Evolutionary conservation across 2,797 vertebrate species (phyloP).

Genomic region (Apogon hyalosoma): DNA sequence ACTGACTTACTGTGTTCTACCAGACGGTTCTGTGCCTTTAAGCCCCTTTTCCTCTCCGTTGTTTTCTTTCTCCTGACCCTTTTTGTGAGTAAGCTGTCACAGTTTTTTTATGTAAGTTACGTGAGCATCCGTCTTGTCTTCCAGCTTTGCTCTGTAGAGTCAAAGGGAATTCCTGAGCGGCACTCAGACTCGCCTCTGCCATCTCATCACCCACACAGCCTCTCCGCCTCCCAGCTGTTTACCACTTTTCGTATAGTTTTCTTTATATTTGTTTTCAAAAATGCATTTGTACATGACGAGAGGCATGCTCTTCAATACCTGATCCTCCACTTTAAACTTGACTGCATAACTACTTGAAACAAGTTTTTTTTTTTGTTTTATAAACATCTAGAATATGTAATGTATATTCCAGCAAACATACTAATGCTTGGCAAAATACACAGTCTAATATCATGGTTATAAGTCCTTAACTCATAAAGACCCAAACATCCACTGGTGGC

Average conservation of each 20-base stretch:
- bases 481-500: no score
- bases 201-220: slow-evolving; percentile 60
- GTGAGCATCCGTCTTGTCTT: slow-evolving; percentile 44
- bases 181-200: slow-evolving; percentile 40
- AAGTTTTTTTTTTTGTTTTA: no score
- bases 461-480: no score
- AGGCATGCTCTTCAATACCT: no score
- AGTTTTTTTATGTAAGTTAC: slow-evolving; percentile 11
- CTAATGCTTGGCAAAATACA: no score
- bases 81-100: slow-evolving; percentile 35
- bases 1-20: slow-evolving; percentile 44
- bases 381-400: no score
- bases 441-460: no score
- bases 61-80: slow-evolving; percentile 15
- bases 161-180: slow-evolving; percentile 72
- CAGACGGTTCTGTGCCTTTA: slow-evolving; percentile 9
- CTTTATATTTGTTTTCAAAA: slow-evolving; percentile 20
- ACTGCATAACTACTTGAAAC: no score
- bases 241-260: slow-evolving; percentile 27
- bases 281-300: slow-evolving; percentile 2
- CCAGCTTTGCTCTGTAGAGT: slow-evolving; percentile 45
- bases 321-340: no score
- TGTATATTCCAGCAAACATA: no score
- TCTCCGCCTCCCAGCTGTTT: slow-evolving; percentile 60
- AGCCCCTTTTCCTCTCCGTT: slow-evolving; percentile 2